Percentiles rank a stretch among this genome's conserved stretches.
These are phyloP conservation scores for Centropus bengalensis DNA, from an alignment of 2,113 vertebrate genomes.

Conservation along the genomic window DNA sequence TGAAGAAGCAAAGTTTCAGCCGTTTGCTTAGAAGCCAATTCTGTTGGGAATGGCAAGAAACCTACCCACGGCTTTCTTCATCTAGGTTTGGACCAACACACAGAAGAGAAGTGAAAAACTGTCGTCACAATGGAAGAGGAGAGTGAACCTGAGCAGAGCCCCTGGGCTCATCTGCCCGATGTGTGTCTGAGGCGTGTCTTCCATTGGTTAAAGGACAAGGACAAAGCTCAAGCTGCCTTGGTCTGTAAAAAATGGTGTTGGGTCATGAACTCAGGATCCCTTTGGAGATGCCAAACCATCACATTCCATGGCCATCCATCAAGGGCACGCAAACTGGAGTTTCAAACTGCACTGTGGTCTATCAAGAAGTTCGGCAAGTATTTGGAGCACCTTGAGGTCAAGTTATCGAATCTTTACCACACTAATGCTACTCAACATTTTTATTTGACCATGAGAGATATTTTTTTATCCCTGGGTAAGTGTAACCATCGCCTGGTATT, in stretches of 20 bases:
- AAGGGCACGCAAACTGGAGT: conserved; percentile 4
- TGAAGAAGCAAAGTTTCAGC: not conserved
- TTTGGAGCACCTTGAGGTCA: conserved; percentile 76
- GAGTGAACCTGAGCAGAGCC: conserved; percentile 21
- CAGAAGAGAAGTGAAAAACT: not conserved
- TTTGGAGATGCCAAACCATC: conserved; percentile 77
- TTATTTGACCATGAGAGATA: conserved; percentile 68
- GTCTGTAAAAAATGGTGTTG: conserved; percentile 79
- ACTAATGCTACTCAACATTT: conserved; percentile 68
- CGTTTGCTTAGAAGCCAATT: not conserved
- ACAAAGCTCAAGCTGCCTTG: conserved; percentile 72
- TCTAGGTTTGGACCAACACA: not conserved
- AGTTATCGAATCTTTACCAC: conserved; percentile 67
- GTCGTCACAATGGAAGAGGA: conserved; percentile 39
- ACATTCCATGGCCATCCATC: conserved; percentile 69
- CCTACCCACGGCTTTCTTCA: not conserved
- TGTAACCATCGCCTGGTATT: conserved; percentile 63
- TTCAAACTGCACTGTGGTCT: conserved; percentile 71
- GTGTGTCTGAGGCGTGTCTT: conserved; percentile 74
- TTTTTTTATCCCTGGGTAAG: conserved; percentile 70
- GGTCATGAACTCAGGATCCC: conserved; percentile 69
- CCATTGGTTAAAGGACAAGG: conserved; percentile 72
- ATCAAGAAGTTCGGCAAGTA: conserved; percentile 75
- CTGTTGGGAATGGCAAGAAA: not conserved
- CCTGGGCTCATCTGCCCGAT: conserved; percentile 73